Conservation (phyloP, 1,140 invertebrate genomes). For the Drosophila tani region DNA sequence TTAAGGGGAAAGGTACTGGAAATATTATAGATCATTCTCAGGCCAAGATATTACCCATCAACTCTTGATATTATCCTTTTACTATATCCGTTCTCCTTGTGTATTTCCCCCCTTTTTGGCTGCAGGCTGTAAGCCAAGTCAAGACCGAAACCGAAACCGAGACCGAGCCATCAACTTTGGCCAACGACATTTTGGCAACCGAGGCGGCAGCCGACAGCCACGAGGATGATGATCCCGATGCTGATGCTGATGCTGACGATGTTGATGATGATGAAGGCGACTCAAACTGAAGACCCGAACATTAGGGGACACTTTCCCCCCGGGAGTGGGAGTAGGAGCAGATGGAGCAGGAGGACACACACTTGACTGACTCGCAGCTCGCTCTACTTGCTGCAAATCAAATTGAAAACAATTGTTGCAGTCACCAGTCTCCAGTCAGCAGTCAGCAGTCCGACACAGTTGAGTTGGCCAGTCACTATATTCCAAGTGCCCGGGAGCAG, state of each 20-base stretch:
- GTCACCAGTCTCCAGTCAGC: slow-evolving; percentile 21
- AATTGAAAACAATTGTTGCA: slow-evolving; percentile 78
- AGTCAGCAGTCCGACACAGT: slow-evolving; percentile 53
- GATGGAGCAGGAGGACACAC: slow-evolving; percentile 11
- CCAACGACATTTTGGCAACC: slow-evolving; percentile 70
- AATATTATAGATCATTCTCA: not conserved
- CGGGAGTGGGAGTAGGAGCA: not conserved
- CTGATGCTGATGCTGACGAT: slow-evolving; percentile 24
- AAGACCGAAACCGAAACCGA: slow-evolving; percentile 29
- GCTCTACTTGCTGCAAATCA: slow-evolving; percentile 75
- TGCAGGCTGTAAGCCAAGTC: slow-evolving; percentile 39
- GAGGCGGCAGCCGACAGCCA: slow-evolving; percentile 31
- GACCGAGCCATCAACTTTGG: slow-evolving; percentile 57
- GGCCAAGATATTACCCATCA: not conserved
- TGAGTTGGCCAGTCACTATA: slow-evolving; percentile 62
- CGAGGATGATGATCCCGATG: slow-evolving; percentile 14
- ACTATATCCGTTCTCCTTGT: not conserved
- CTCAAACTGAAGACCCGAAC: slow-evolving; percentile 45
- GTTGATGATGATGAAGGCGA: slow-evolving; percentile 36
- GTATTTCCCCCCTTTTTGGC: slow-evolving; percentile 45
- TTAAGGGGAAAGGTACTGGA: not conserved
- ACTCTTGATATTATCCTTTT: not conserved
- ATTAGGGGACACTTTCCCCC: slow-evolving; percentile 23
- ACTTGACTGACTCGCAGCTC: slow-evolving; percentile 41
- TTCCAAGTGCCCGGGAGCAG: not conserved